These are phyloP conservation scores for Temnothorax ravouxi DNA, from an alignment of 2,888 invertebrate genomes.

Conservation along the genomic window DNA sequence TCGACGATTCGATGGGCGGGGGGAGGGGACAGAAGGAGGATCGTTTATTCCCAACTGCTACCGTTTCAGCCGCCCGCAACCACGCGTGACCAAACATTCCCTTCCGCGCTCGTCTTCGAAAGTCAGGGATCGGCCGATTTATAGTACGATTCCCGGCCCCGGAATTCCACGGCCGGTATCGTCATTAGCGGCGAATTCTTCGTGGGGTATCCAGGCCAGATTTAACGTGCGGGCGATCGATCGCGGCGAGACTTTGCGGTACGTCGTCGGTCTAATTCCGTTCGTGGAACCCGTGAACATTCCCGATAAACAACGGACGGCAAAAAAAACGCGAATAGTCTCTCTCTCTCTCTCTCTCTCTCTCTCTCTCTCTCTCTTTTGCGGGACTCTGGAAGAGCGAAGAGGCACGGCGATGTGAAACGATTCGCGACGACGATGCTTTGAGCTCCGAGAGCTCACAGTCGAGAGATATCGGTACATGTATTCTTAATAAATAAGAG, in stretches of 20 bases:
- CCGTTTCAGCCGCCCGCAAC: slow-evolving; percentile 81
- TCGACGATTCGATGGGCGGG: slow-evolving; percentile 69
- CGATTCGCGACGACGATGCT: slow-evolving; percentile 2
- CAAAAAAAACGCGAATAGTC: neutral
- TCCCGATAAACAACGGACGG: slow-evolving; percentile 23
- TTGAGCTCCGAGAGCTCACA: neutral
- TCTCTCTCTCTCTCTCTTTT: neutral
- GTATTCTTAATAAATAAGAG: neutral
- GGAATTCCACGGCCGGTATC: slow-evolving; percentile 63
- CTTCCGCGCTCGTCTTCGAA: slow-evolving; percentile 76
- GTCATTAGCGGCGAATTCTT: slow-evolving; percentile 67
- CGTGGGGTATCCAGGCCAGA: slow-evolving; percentile 56
- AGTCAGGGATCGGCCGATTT: slow-evolving; percentile 62
- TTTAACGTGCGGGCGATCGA: slow-evolving; percentile 59
- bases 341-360: neutral
- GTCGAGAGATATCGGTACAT: neutral
- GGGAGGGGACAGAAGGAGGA: neutral
- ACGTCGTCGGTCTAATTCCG: slow-evolving; percentile 56
- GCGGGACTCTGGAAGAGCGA: neutral
- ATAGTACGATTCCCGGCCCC: slow-evolving; percentile 50
- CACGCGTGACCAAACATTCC: slow-evolving; percentile 84
- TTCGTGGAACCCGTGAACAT: slow-evolving; percentile 48
- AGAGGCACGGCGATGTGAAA: slow-evolving; percentile 4
- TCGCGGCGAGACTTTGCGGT: slow-evolving; percentile 57
- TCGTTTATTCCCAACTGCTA: slow-evolving; percentile 72